phyloP scores from a whole-genome alignment of 2,113 vertebrate genomes.

The Cyprinodon tularosa region DNA sequence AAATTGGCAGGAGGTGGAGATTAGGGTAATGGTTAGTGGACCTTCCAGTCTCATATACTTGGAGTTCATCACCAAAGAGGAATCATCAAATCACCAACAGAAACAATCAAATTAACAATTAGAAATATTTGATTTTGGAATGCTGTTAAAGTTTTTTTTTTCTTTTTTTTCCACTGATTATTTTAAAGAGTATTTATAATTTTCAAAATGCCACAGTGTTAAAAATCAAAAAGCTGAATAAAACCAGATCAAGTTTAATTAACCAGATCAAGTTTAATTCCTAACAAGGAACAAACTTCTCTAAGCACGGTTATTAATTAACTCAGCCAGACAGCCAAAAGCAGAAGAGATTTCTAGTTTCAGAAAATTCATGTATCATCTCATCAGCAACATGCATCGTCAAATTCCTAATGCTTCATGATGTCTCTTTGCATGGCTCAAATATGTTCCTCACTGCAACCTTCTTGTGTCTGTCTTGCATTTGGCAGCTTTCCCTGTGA shows the following conservation, averaged over 20 bases:
- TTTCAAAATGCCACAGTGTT: not conserved
- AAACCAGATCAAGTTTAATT: not conserved
- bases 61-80: not conserved
- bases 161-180: not conserved
- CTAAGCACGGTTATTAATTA: no score
- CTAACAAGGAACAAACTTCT: not conserved
- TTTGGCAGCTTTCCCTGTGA: slow-evolving; percentile 27
- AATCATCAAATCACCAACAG: not conserved
- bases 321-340: no score
- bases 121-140: not conserved
- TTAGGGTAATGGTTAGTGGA: not conserved
- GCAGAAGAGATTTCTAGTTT: not conserved
- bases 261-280: not conserved
- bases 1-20: not conserved
- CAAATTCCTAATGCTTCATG: not conserved
- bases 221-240: not conserved
- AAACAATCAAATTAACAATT: not conserved
- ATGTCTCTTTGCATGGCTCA: not conserved
- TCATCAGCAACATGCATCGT: not conserved
- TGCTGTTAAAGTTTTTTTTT: not conserved
- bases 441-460: slow-evolving; percentile 10
- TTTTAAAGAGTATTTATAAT: not conserved
- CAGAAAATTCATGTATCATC: slow-evolving; percentile 1
- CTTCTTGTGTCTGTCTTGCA: slow-evolving; percentile 1
- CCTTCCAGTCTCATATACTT: not conserved